Evolutionary conservation across 2,888 invertebrate genomes (phyloP), one percentile per base, ranked within the genome.

Genomic region (Drosophila meridiana): DNA sequence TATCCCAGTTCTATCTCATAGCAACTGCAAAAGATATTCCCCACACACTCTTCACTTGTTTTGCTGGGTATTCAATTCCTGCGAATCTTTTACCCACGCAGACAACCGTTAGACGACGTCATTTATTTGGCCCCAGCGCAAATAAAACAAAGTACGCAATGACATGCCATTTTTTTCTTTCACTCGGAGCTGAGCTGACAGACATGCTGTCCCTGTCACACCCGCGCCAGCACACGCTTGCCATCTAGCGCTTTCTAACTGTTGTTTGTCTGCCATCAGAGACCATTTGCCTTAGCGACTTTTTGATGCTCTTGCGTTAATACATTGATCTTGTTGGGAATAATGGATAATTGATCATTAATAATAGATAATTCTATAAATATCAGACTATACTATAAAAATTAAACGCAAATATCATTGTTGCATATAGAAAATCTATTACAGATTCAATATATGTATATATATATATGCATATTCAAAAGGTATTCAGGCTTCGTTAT

Each of bases 21-120:
- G 4, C 34, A 34, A 11, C 11, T 1, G 3, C n/a, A 50, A 50
- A n/a, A 32, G 9, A 50, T 52, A 36, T 13, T 13, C 52, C 34
- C 13, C 30, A 3, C 6, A 20, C 3, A 20, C 14, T 6, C 1
- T 30, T 7, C 42, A 4, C 0, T n/a, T 14, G 11, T 14, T 14
- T n/a, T 26, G 3, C 14, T 50, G 56, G 52, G 32, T 34, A 55
- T 34, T 14, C 2, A 14, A 7, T 34, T 3, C 6, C 4, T 52
- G 53, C 53, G 14, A 55, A 55, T 55, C 38, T 55, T 48, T 48
- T 53, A 52, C 45, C 11, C 34, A 42, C 55, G 61, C 80, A 83
- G 83, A 78, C 76, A 65, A 67, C 71, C 63, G 71, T 83, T 69
- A 78, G 83, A 83, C 72, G 36, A 11, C 11, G 64, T 69, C 81